Evolutionary conservation across 2,888 invertebrate genomes (phyloP), one percentile per base, ranked within the genome.

Genomic region (Archaeoteleia sp.): DNA sequence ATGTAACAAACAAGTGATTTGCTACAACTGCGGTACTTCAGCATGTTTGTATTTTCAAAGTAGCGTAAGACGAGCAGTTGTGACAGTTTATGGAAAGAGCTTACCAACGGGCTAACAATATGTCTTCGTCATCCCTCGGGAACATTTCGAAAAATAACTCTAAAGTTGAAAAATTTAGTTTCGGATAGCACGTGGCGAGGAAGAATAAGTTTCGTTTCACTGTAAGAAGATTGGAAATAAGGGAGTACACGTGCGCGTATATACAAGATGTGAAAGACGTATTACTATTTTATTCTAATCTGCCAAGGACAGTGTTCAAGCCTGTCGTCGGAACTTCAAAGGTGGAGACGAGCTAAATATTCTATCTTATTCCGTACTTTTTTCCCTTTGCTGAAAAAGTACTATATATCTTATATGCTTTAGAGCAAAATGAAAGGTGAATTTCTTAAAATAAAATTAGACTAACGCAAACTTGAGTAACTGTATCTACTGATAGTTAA

Each of bases 111-210:
- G 30, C 30, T 10, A 20, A 37, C 49, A 40, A 55, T 67, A 51
- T 55, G 67, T 67, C 49, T 60, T 49, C 60, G 66, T 55, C 60
- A 55, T 67, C 60, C 45, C 67, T n/a, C 23, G 67, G 55, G 60
- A 67, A 39, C 34, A 23, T 43, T 43, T 12, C 39, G 48, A 27
- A 60, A 66, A 67, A 60, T 60, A 49, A 67, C 49, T 55, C 45
- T 49, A 46, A 39, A 67, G 54, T 60, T 60, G 67, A 67, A 54
- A 60, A 67, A 67, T 67, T 67, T 48, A 53, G 42, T 13, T 39
- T 7, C 27, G 43, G 66, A 66, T 60, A 45, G 51, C 48, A 54
- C 32, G 32, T 29, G 39, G 42, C 54, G 37, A 48, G 29, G 37
- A 48, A 23, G 49, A 45, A 65, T 51, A 65, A 57, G 32, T 63